A percentile compares a stretch with the other conserved stretches of the same genome.
Conservation (phyloP, 2,113 vertebrate species). For the Perca fluviatilis region DNA sequence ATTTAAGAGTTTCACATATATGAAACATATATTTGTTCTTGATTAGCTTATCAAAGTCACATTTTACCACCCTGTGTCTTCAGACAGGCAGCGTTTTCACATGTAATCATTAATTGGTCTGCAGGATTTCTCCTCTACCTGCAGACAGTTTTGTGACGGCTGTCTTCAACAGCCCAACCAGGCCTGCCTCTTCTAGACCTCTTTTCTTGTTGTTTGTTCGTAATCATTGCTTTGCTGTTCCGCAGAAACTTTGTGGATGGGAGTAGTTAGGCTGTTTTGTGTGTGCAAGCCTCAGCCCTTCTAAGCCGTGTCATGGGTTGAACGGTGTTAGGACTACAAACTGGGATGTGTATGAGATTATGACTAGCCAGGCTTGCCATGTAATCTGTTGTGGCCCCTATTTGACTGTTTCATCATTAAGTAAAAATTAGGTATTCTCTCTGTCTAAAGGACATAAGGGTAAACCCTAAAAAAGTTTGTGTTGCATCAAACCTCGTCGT, state of each 20-base stretch:
- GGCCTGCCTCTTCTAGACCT: conserved; percentile 20
- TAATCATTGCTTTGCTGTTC: conserved; percentile 37
- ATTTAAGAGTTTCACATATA: too few species aligned
- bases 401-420: conserved; percentile 7
- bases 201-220: conserved; percentile 63
- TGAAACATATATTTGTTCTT: background rate
- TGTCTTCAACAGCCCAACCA: background rate
- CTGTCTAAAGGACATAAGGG: conserved; percentile 15
- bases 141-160: background rate
- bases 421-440: background rate
- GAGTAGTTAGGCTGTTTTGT: conserved; percentile 18
- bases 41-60: background rate
- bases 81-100: background rate
- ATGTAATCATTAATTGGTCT: background rate
- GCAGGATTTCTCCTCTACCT: conserved; percentile 42
- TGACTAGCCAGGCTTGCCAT: background rate
- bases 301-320: conserved; percentile 57
- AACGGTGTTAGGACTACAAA: conserved; percentile 12
- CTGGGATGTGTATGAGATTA: conserved; percentile 45
- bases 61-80: background rate
- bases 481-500: background rate
- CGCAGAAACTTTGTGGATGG: conserved; percentile 36
- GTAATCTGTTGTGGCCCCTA: background rate
- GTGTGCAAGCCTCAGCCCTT: background rate
- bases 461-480: background rate